A percentile compares a stretch with the other conserved stretches of the same genome.
phyloP scores from a whole-genome alignment of 2,888 invertebrate genomes.

The Hypomecis punctinalis region DNA sequence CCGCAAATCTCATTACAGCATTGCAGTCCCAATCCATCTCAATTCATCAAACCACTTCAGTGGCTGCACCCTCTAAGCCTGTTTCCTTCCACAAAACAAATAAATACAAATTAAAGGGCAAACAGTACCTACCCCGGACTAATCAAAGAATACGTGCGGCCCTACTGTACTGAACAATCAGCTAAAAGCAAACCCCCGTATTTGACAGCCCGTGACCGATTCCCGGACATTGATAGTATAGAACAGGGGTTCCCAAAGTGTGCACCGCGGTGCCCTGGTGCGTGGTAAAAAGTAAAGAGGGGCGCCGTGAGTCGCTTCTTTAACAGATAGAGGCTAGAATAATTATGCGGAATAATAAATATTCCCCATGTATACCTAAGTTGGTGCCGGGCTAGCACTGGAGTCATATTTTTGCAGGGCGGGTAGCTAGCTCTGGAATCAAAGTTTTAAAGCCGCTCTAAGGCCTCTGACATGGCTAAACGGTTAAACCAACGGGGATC shows the following conservation, averaged over 20 bases:
- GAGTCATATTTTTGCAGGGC: no score
- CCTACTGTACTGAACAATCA: constrained; percentile 38
- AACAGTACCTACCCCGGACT: constrained; percentile 31
- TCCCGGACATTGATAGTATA: constrained; percentile 27
- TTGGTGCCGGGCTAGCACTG: no score
- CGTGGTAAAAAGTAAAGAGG: no score
- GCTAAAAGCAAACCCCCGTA: constrained; percentile 45
- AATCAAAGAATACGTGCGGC: constrained; percentile 37
- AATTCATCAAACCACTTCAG: constrained; percentile 11
- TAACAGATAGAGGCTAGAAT: no score
- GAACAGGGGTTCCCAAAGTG: not conserved
- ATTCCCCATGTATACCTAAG: no score
- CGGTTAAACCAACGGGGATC: no score
- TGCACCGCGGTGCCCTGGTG: no score
- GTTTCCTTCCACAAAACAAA: constrained; percentile 30
- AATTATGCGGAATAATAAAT: no score
- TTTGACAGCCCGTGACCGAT: constrained; percentile 38
- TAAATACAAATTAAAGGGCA: constrained; percentile 37
- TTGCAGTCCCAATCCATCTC: constrained; percentile 4
- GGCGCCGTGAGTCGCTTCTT: no score
- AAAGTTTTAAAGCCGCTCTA: no score
- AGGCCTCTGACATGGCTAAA: no score
- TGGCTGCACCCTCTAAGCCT: constrained; percentile 10
- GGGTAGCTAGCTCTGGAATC: no score
- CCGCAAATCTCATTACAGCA: not conserved